These are phyloP conservation scores for Notiomystis cincta DNA, from an alignment of 2,113 vertebrate genomes.

Conservation along the genomic window DNA sequence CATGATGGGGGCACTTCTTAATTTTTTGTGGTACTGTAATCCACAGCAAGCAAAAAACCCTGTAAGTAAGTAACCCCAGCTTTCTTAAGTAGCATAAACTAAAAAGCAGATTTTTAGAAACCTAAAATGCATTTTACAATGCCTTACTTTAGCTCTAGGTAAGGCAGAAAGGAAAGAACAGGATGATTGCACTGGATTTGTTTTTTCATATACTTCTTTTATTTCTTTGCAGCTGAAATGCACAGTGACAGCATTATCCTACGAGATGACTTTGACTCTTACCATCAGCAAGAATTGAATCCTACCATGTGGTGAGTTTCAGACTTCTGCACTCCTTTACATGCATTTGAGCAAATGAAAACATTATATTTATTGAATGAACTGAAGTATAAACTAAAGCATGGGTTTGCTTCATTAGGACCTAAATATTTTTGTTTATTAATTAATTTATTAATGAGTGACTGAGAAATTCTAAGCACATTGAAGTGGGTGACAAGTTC, in stretches of 20 bases:
- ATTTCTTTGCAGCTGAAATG: conserved; percentile 83
- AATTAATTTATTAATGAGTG: background rate
- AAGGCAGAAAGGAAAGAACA: background rate
- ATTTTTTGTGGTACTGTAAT: background rate
- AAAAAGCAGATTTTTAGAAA: background rate
- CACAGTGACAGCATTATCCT: conserved; percentile 89
- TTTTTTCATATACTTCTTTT: background rate
- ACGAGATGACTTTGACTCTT: conserved; percentile 95
- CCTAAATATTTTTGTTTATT: background rate
- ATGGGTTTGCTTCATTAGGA: background rate
- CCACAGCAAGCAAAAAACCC: background rate
- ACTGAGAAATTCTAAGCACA: background rate
- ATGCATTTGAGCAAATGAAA: background rate
- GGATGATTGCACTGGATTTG: background rate
- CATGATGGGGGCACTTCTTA: background rate
- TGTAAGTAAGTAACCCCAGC: background rate
- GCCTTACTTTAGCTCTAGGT: background rate
- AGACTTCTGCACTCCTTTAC: background rate
- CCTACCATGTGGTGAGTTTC: conserved; percentile 88
- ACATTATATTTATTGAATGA: background rate
- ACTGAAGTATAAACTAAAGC: background rate
- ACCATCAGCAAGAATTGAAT: conserved; percentile 85
- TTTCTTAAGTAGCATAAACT: background rate
- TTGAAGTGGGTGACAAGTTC: background rate
- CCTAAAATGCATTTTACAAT: background rate